A percentile compares a stretch with the other conserved stretches of the same genome.
Evolutionary conservation across 2,797 vertebrate genomes (phyloP).

Genomic region (Anomalospiza imberbis): DNA sequence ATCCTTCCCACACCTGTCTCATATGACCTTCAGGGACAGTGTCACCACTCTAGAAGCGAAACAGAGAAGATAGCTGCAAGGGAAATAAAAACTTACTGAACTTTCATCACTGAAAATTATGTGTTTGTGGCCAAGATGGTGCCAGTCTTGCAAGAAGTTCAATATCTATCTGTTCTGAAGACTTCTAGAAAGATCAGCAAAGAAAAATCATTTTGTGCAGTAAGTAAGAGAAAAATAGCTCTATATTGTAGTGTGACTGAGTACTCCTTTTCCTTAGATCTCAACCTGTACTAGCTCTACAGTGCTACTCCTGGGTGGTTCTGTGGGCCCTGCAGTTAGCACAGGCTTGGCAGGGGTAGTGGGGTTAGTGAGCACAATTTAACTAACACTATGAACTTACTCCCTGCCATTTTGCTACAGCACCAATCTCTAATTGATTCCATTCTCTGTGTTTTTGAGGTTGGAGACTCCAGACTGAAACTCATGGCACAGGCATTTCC

Average conservation of each 20-base stretch:
- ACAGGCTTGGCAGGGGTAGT: background rate
- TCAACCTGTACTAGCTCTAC: background rate
- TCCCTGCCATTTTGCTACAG: background rate
- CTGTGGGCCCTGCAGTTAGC: background rate
- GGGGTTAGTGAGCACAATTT: background rate
- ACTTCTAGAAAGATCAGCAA: background rate
- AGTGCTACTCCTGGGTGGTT: rapidly evolving
- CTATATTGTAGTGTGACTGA: rapidly evolving
- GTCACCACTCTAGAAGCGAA: background rate
- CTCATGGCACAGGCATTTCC: background rate
- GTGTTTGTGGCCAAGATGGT: background rate
- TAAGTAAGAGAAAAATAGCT: background rate
- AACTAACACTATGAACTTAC: background rate
- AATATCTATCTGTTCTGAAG: background rate
- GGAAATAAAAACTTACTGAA: background rate
- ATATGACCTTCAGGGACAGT: background rate
- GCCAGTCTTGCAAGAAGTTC: background rate
- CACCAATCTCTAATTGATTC: background rate
- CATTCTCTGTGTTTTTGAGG: background rate
- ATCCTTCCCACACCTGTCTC: background rate
- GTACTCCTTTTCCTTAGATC: background rate
- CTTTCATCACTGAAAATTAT: background rate
- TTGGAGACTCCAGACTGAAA: background rate
- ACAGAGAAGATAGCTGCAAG: background rate
- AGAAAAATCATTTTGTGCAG: background rate